phyloP scores from a whole-genome alignment of 2,113 vertebrate genomes.

The Paracanthobrama guichenoti region DNA sequence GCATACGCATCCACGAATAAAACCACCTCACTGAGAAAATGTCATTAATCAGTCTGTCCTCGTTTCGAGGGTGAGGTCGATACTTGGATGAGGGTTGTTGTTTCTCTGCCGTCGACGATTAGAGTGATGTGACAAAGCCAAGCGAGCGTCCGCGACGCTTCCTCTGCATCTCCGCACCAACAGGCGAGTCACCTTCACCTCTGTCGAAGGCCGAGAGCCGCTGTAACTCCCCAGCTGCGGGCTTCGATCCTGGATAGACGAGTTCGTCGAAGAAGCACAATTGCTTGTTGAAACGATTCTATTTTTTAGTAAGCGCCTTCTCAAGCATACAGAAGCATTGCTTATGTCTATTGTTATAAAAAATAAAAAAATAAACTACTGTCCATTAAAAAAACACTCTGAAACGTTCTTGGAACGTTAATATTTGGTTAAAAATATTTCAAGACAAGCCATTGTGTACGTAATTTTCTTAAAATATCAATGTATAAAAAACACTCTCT shows the following conservation, averaged over 20 bases:
- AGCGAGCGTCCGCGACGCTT: slow-evolving; percentile 64
- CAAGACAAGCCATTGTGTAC: neutral
- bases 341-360: neutral
- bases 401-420: neutral
- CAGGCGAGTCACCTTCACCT: slow-evolving; percentile 76
- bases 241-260: slow-evolving; percentile 40
- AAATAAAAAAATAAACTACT: too few relatives aligned
- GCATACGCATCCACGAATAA: slow-evolving; percentile 83
- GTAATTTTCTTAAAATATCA: too few relatives aligned
- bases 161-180: slow-evolving; percentile 75
- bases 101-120: slow-evolving; percentile 15
- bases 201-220: slow-evolving; percentile 72
- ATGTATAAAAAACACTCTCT: neutral
- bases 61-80: slow-evolving; percentile 27
- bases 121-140: slow-evolving; percentile 43
- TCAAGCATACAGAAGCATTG: neutral
- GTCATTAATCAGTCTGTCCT: slow-evolving; percentile 40
- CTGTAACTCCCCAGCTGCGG: slow-evolving; percentile 64
- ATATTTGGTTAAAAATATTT: neutral
- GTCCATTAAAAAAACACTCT: neutral
- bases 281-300: neutral
- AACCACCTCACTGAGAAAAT: slow-evolving; percentile 46
- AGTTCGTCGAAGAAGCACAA: neutral
- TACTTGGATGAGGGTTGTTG: neutral
- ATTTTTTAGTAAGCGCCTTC: neutral